Evolutionary conservation across 2,797 vertebrate genomes (phyloP).

Genomic region (Falco novaeseelandiae): DNA sequence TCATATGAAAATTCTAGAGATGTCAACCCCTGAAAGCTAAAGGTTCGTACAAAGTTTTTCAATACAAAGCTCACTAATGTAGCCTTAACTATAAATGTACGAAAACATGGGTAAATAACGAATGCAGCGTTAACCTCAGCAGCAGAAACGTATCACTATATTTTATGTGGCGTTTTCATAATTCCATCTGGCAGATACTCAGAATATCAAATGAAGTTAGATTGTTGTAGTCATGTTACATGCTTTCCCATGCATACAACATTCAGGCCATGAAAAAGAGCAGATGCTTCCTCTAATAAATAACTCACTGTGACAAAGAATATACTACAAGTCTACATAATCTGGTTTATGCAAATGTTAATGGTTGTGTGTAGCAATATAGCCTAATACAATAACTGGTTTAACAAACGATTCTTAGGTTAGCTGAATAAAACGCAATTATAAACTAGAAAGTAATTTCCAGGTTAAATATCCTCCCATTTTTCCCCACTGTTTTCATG

Average conservation of each 20-base stretch:
- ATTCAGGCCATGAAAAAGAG: background rate
- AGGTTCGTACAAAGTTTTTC: background rate
- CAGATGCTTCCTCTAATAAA: slow-evolving; percentile 5
- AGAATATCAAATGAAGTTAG: slow-evolving; percentile 34
- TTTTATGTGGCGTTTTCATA: slow-evolving; percentile 34
- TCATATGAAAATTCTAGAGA: background rate
- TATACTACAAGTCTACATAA: slow-evolving; percentile 16
- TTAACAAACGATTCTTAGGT: slow-evolving; percentile 39
- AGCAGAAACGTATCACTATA: background rate
- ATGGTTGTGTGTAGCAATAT: background rate
- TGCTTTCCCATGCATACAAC: slow-evolving; percentile 1
- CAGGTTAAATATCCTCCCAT: background rate
- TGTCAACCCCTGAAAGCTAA: background rate
- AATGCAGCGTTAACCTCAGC: background rate
- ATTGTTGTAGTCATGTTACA: slow-evolving; percentile 29
- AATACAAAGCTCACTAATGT: background rate
- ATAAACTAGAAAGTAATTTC: slow-evolving; percentile 20
- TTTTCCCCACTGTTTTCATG: background rate
- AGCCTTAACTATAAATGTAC: background rate
- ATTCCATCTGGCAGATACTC: slow-evolving; percentile 36
- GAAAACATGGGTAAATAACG: background rate
- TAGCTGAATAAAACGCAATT: slow-evolving; percentile 31
- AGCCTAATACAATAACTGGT: slow-evolving; percentile 13
- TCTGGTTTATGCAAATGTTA: slow-evolving; percentile 15
- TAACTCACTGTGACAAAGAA: slow-evolving; percentile 23